Evolutionary conservation across 2,113 vertebrate species (phyloP), one percentile per base, ranked within the genome.

Genomic region (Thalassoma bifasciatum): DNA sequence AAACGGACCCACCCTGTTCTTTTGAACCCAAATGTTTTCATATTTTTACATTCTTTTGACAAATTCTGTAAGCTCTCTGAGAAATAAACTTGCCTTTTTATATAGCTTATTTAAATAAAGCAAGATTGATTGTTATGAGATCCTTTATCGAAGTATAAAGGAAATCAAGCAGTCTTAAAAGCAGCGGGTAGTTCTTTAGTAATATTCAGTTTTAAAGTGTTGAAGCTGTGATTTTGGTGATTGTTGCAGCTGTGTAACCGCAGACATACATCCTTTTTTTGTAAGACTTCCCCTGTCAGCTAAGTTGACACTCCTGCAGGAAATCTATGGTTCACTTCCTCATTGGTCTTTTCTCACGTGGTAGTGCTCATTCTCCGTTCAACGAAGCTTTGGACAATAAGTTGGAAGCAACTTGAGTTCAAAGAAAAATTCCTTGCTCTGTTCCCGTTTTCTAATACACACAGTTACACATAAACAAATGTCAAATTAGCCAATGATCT

Each of bases 241-340:
- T 64, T 53, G 52, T 34, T 72, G 58, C 72, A 75, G 67, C 65
- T 79, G 56, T 77, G 38, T 54, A 66, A 69, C 77, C 76, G 70
- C 53, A 69, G 75, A 72, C 47, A 19, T 0, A 5, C 4, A 4
- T 34, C 30, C 49, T 34, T 40, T 58, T 65, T 38, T 44, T 44
- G 3, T 7, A 19, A 36, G 71, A 30, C 66, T 52, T 78, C 69
- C 46, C 44, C 16, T 86, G 60, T 77, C 46, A 51, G 60, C 52
- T 6, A 24, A 77, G 24, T 61, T 79, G 61, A 71, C 71, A 66
- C 13, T 47, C 30, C 68, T n/a, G 60, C 67, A 87, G 76, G 79
- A 89, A 89, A 81, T 63, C 57, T 70, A 36, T 75, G 47, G 62
- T 81, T 38, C 52, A n/a, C 65, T 72, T 77, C 74, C 66, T 34